Percentiles rank a stretch among this genome's conserved stretches.
phyloP scores from a whole-genome alignment of 2,797 vertebrate species.

The Austrolebias charrua region DNA sequence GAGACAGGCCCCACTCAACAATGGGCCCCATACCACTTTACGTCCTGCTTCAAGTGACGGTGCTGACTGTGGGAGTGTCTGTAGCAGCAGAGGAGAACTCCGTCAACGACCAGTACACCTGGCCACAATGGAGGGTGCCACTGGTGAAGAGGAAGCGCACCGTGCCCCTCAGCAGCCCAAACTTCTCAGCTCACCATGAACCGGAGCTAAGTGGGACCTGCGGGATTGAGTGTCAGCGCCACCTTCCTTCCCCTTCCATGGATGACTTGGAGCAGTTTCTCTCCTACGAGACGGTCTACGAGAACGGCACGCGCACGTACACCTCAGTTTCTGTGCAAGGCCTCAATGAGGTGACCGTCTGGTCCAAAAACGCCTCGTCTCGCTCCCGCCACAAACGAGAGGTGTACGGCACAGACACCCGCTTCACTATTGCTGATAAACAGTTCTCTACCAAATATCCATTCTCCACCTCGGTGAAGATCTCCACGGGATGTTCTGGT shows the following conservation, averaged over 20 bases:
- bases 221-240: constrained; percentile 91
- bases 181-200: constrained; percentile 84
- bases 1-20: constrained; percentile 75
- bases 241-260: constrained; percentile 80
- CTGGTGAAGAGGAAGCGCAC: constrained; percentile 85
- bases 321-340: constrained; percentile 81
- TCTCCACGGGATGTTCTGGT: constrained; percentile 95
- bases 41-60: constrained; percentile 77
- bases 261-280: constrained; percentile 87
- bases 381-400: constrained; percentile 84
- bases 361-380: constrained; percentile 50
- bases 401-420: constrained; percentile 91
- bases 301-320: constrained; percentile 89
- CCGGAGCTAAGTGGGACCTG: constrained; percentile 81
- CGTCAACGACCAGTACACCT: constrained; percentile 83
- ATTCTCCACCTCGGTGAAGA: constrained; percentile 91
- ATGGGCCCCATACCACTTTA: constrained; percentile 85
- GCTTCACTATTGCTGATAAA: constrained; percentile 94
- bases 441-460: constrained; percentile 90
- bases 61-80: constrained; percentile 71
- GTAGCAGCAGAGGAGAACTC: constrained; percentile 68
- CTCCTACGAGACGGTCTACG: constrained; percentile 94
- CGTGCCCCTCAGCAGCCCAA: constrained; percentile 82
- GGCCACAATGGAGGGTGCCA: constrained; percentile 89
- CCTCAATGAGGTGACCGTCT: constrained; percentile 38